Conservation (phyloP, 2,113 vertebrate genomes). For the Butastur rufipennis region DNA sequence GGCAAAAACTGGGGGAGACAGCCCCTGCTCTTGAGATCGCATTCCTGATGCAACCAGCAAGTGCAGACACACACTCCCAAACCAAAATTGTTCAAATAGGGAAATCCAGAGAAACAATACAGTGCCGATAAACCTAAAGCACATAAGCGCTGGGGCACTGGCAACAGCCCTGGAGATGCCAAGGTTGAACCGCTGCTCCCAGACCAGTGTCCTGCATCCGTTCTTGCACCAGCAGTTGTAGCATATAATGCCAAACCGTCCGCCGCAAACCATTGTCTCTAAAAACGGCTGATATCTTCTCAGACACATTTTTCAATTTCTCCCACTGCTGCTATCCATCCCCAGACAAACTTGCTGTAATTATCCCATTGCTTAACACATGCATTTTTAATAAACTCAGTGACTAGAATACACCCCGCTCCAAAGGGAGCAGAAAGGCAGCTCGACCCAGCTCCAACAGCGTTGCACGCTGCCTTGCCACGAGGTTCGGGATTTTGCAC, state of each 20-base stretch:
- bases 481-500: background rate
- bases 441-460: background rate
- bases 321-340: background rate
- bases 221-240: background rate
- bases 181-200: background rate
- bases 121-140: background rate
- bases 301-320: background rate
- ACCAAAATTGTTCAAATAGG: background rate
- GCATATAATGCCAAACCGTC: accelerated
- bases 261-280: accelerated
- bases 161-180: background rate
- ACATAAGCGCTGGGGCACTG: background rate
- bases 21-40: background rate
- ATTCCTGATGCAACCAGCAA: background rate
- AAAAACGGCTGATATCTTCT: background rate
- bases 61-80: background rate
- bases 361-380: background rate
- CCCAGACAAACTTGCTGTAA: conserved; percentile 6
- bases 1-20: background rate
- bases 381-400: conserved; percentile 6
- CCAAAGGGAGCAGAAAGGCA: background rate
- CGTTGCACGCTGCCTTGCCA: accelerated
- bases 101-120: accelerated
- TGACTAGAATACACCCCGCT: background rate
- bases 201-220: background rate